Evolutionary conservation across 2,113 vertebrate species (phyloP).

Genomic region (Pimephales promelas): DNA sequence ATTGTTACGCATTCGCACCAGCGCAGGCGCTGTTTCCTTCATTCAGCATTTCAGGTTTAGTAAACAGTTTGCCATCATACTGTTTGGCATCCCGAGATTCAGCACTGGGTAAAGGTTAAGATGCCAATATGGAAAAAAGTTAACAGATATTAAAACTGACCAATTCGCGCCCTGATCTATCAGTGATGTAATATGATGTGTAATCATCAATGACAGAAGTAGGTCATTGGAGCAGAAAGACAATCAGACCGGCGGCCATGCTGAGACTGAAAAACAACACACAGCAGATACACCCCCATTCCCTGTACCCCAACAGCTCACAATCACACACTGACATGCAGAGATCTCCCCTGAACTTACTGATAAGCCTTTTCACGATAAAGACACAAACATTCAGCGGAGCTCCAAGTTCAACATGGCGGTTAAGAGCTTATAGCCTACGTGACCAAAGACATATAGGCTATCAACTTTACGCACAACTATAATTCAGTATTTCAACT

Average conservation of each 20-base stretch:
- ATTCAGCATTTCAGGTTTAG: not conserved
- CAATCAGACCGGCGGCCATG: conserved; percentile 53
- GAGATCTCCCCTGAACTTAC: not conserved
- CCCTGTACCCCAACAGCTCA: not conserved
- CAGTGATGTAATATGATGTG: conserved; percentile 45
- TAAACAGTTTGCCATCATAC: not conserved
- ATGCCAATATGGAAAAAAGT: no score
- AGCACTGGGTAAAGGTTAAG: not conserved
- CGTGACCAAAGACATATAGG: not conserved
- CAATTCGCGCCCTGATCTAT: conserved; percentile 29
- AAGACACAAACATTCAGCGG: not conserved
- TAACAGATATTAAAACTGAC: not conserved
- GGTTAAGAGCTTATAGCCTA: not conserved
- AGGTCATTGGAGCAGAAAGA: conserved; percentile 73
- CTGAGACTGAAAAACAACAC: conserved; percentile 60
- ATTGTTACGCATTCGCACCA: not conserved
- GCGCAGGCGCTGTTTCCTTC: conserved; percentile 38
- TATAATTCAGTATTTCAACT: not conserved
- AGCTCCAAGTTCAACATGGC: conserved; percentile 40
- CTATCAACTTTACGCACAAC: not conserved
- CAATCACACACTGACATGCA: not conserved
- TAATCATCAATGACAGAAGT: conserved; percentile 77
- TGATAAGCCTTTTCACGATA: not conserved
- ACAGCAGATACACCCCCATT: not conserved
- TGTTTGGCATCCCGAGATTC: not conserved